Base-by-base conservation (phyloP, 1,140 invertebrate genomes). In the Aphidius ervi region DNA sequence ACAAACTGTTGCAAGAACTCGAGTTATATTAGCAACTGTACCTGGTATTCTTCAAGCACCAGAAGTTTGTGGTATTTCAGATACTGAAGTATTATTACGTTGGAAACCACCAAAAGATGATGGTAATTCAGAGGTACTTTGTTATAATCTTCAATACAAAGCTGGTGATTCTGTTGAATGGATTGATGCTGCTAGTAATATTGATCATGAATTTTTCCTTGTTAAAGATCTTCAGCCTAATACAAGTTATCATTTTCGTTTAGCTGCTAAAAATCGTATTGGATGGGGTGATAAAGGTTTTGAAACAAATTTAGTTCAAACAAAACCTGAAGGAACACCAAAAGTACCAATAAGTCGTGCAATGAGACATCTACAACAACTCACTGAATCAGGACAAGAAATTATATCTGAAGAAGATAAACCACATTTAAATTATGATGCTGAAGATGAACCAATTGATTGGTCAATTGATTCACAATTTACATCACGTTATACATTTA, bases 171-270 rank as follows among this genome's bases (percentile, higher is more conserved):
- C 87, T 23, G 82, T 88, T 23, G 86, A 91, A 31, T 99, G 97
- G 97, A 86, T 83, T n/a, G 87, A 89, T 16, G 85, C 93, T 4
- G 89, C 88, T 5, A 87, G 88, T 59, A 94, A 95, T 67, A 95
- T 98, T 50, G 92, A 94, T 71, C 93, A 98, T 69, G 95, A 98
- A 74, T 96, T 95, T 75, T 97, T 88, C 68, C 75, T 97, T 0
- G 82, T 98, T 0, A 84, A 86, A 65, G 85, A 90, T 63, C 82
- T 99, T 4, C 76, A 85, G 62, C 86, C 92, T 0, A 85, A 88
- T 56, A 90, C 87, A 2, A 86, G 85, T 58, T 97, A 98, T 75
- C 87, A 93, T 57, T 98, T 98, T 80, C 83, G 95, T 56, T 78
- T 99, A 7, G 86, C 90, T 4, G 93, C 94, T 1, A 84, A 87